Percentiles rank a stretch among this genome's conserved stretches.
Evolutionary conservation across 2,113 vertebrate species (phyloP).

Genomic region (Rhineura floridana): DNA sequence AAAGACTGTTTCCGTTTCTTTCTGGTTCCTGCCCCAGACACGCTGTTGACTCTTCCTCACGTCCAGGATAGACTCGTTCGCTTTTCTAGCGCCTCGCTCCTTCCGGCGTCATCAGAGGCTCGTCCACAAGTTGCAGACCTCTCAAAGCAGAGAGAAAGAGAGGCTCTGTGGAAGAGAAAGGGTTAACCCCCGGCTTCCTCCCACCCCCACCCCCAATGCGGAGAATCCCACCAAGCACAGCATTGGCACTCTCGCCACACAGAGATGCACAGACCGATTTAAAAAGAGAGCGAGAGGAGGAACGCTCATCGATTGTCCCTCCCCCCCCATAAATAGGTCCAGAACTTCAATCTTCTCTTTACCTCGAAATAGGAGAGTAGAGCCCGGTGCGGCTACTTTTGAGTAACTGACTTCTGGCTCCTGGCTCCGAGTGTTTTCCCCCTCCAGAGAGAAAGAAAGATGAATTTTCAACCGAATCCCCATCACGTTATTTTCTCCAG

Average conservation of each 20-base stretch:
- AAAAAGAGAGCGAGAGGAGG: not conserved
- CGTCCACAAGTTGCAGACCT: not conserved
- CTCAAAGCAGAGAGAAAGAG: not conserved
- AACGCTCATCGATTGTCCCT: not conserved
- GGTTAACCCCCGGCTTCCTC: slow-evolving; percentile 45
- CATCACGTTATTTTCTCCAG: slow-evolving; percentile 26
- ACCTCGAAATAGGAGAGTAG: not conserved
- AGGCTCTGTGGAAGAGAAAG: slow-evolving; percentile 9
- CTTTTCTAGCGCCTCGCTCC: not conserved
- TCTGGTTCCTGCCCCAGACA: not conserved
- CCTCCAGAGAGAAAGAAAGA: slow-evolving; percentile 30
- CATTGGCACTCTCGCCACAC: not conserved
- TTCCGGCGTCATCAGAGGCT: not conserved
- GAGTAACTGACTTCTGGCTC: not conserved
- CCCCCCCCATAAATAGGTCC: not conserved
- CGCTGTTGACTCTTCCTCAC: not conserved
- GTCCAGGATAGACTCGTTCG: not conserved
- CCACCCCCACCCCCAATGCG: too few species aligned
- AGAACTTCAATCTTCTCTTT: not conserved
- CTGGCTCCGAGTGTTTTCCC: not conserved
- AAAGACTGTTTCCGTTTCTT: not conserved
- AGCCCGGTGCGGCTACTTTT: not conserved
- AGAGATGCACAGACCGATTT: not conserved
- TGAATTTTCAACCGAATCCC: not conserved
- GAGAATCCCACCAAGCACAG: not conserved